Evolutionary conservation across 2,888 invertebrate species (phyloP).

Genomic region (Tetheella fluctuosa): DNA sequence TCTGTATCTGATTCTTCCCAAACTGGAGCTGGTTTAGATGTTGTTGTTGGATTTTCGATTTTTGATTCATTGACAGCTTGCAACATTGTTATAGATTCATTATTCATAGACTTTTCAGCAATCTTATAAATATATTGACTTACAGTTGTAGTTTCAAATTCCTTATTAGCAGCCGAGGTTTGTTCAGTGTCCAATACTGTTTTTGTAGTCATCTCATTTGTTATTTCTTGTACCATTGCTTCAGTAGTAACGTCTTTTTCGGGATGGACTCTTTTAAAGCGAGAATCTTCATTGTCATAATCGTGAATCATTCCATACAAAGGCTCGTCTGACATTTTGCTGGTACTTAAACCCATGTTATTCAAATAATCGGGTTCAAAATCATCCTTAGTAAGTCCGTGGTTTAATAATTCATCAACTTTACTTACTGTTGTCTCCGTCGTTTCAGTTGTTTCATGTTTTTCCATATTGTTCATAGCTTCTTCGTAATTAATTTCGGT

Average conservation of each 20-base stretch:
- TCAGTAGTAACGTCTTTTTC: slow-evolving; percentile 35
- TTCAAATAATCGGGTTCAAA: slow-evolving; percentile 75
- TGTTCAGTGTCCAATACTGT: slow-evolving; percentile 18
- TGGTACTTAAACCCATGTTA: slow-evolving; percentile 51
- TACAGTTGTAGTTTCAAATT: slow-evolving; percentile 64
- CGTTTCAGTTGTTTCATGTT: slow-evolving; percentile 58
- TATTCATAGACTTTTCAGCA: slow-evolving; percentile 40
- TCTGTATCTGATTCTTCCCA: slow-evolving; percentile 65
- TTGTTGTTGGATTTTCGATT: slow-evolving; percentile 18
- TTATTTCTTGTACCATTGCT: slow-evolving; percentile 20
- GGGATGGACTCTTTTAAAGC: slow-evolving; percentile 65
- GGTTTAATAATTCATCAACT: slow-evolving; percentile 60
- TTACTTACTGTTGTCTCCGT: slow-evolving; percentile 55
- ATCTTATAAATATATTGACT: slow-evolving; percentile 69
- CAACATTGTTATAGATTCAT: slow-evolving; percentile 19
- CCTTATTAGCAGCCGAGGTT: slow-evolving; percentile 24
- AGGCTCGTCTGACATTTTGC: slow-evolving; percentile 55
- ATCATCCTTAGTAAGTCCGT: slow-evolving; percentile 60
- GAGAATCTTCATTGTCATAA: slow-evolving; percentile 67
- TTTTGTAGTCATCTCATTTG: slow-evolving; percentile 6
- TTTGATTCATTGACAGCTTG: slow-evolving; percentile 7
- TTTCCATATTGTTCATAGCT: slow-evolving; percentile 56
- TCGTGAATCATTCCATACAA: slow-evolving; percentile 66
- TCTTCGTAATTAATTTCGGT: slow-evolving; percentile 65
- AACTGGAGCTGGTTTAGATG: slow-evolving; percentile 65